Conservation (phyloP, 2,888 invertebrate genomes). For the Brachyptera risi region DNA sequence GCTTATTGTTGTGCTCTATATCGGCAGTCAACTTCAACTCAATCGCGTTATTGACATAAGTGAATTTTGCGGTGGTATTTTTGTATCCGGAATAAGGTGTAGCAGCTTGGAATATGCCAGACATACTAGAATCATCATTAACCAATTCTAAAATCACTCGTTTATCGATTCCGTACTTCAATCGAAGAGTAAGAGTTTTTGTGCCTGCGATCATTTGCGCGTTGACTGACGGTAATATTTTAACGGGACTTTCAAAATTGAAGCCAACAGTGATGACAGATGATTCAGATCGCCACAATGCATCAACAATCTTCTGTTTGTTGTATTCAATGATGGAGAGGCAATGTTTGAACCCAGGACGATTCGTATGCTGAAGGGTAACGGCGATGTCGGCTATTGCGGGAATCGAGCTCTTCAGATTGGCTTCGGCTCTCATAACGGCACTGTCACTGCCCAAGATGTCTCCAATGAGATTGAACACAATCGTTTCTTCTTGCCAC, state of each 20-base stretch:
- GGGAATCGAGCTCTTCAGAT: neutral
- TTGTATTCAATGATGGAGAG: neutral
- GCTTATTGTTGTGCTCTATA: slow-evolving; percentile 19
- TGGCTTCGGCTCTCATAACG: neutral
- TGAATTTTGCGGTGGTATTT: slow-evolving; percentile 17
- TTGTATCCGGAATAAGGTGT: slow-evolving; percentile 32
- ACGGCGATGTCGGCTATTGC: neutral
- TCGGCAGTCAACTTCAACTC: slow-evolving; percentile 9
- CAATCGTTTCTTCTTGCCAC: neutral
- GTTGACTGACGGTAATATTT: neutral
- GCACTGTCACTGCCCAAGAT: neutral
- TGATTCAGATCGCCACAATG: neutral
- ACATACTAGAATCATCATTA: neutral
- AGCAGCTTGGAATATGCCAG: slow-evolving; percentile 12
- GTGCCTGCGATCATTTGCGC: neutral
- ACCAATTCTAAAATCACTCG: slow-evolving; percentile 14
- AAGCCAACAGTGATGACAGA: neutral
- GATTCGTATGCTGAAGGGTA: neutral
- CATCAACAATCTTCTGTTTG: neutral
- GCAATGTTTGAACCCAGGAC: neutral
- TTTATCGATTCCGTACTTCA: slow-evolving; percentile 17
- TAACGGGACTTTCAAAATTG: neutral
- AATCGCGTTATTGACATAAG: too few relatives aligned
- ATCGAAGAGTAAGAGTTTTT: neutral
- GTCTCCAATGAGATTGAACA: neutral